phyloP scores from a whole-genome alignment of 2,797 vertebrate genomes.

The Macrochelys suwanniensis region DNA sequence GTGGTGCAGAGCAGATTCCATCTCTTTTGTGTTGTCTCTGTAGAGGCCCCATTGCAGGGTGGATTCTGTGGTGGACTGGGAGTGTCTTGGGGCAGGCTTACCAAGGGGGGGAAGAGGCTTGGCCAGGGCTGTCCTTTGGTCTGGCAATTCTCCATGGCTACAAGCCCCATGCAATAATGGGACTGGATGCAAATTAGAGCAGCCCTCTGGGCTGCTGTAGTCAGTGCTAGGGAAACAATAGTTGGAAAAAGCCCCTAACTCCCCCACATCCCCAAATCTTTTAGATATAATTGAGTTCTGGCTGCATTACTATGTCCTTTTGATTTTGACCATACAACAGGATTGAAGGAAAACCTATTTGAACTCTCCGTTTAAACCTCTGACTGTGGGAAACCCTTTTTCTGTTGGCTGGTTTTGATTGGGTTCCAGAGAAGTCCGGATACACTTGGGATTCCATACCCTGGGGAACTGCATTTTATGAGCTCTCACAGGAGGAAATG shows the following conservation, averaged over 20 bases:
- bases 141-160: rapidly evolving
- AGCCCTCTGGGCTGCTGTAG: background rate
- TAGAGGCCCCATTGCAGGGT: rapidly evolving
- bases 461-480: background rate
- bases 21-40: background rate
- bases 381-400: background rate
- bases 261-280: background rate
- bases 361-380: background rate
- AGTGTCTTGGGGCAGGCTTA: background rate
- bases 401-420: background rate
- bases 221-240: rapidly evolving
- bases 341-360: background rate
- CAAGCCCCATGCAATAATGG: background rate
- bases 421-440: background rate
- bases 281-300: background rate
- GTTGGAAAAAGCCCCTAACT: background rate
- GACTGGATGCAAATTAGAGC: background rate
- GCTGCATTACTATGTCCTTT: background rate
- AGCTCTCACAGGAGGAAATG: background rate
- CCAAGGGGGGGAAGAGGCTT: background rate
- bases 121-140: background rate
- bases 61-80: background rate
- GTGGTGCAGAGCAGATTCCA: background rate
- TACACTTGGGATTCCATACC: background rate
- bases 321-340: background rate